Base-by-base conservation (phyloP, 1,140 invertebrate species). In the Hyphantria cunea region DNA sequence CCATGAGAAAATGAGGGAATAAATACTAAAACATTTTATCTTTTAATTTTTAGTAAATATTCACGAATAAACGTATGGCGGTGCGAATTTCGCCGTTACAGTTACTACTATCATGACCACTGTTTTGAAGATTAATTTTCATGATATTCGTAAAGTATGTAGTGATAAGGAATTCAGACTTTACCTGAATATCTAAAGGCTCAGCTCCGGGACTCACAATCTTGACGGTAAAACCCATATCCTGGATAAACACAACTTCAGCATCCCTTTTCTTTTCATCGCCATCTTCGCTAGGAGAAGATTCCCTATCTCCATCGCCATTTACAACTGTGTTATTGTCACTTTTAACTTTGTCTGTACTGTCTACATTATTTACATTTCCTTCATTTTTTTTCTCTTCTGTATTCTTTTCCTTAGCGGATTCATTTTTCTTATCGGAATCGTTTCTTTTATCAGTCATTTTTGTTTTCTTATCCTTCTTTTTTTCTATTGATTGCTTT, bases 221-320 rank as follows among this genome's bases (percentile, higher is more conserved):
- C 91, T 98, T 97, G 0, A 99, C 95, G 52, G 95, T 97, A 77
- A 99, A 98, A 37, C 97, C 97, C 84, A 97, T 94, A 82, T 99
- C 98, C 87, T 98, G 97, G 73, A 98, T 96, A 54, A 98, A 96
- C 34, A 98, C 95, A 48, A 98, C 94, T 91, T 96, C 95, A 58
- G 95, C 94, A 60, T 94, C 94, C 45, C 92, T 91, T 78, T 94
- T 94, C 64, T 94, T 94, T 10, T 92, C 91, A 67, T 93, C 92
- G 13, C 88, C 91, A 70, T 93, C 92, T 52, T 95, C 94, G 76
- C 89, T 91, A 0, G 83, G 85, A 41, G 85, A 82, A 5, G 82
- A 87, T 49, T 91, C 90, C 60, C 88, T 84, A 14, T 88, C 83
- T 62, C 87, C 83, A 10, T 88, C 86, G 9, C 88, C 88, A 70